These are phyloP conservation scores for Platysteira castanea DNA, from an alignment of 2,113 vertebrate species.

Conservation along the genomic window DNA sequence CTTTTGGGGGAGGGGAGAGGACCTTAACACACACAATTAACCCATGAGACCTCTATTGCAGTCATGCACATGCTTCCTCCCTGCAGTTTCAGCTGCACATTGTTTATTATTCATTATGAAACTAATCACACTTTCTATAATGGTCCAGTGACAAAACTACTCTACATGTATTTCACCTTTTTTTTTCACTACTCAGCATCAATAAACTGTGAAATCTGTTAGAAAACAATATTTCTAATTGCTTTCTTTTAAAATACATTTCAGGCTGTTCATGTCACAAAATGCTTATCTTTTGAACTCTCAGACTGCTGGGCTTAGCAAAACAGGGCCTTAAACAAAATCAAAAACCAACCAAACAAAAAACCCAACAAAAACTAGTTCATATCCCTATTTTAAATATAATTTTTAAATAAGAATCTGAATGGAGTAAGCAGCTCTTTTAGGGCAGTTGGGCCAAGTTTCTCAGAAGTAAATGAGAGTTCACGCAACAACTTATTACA, in stretches of 20 bases:
- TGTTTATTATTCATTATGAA: not conserved
- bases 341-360: not conserved
- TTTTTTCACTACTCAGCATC: slow-evolving; percentile 40
- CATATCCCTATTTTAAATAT: not conserved
- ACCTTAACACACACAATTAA: not conserved
- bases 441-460: not conserved
- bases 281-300: slow-evolving; percentile 23
- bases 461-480: not conserved
- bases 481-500: not conserved
- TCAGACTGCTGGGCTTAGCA: not conserved
- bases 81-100: not conserved
- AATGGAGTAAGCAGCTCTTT: not conserved
- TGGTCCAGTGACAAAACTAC: not conserved
- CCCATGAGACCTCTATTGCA: not conserved
- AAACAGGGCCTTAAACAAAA: not conserved
- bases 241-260: slow-evolving; percentile 55
- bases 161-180: not conserved
- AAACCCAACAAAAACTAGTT: not conserved
- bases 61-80: not conserved
- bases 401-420: not conserved
- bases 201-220: slow-evolving; percentile 46
- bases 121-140: slow-evolving; percentile 23
- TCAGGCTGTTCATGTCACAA: slow-evolving; percentile 37
- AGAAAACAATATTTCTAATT: slow-evolving; percentile 54
- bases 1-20: not conserved